Conservation (phyloP, 2,113 vertebrate species). For the Gulo gulo region DNA sequence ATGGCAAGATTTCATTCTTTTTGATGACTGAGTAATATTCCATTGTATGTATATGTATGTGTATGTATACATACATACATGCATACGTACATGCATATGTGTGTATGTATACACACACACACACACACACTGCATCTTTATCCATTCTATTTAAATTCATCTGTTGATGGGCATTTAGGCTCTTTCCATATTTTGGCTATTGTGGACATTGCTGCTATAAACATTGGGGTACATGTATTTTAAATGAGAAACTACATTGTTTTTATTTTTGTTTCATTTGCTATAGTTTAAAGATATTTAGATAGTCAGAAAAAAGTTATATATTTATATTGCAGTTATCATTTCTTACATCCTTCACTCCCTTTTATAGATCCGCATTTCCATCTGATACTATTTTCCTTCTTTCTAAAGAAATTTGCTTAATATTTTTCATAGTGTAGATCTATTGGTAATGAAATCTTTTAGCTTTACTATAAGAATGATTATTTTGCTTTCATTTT, state of each 20-base stretch:
- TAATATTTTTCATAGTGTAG: background rate
- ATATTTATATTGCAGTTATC: background rate
- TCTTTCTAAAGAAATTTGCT: background rate
- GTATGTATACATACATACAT: no score
- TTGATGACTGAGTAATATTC: background rate
- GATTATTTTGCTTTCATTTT: background rate
- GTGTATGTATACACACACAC: no score
- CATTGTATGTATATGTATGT: background rate
- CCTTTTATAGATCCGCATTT: background rate
- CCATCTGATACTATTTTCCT: background rate
- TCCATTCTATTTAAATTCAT: background rate
- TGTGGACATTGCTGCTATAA: background rate
- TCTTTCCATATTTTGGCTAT: background rate
- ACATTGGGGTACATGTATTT: background rate
- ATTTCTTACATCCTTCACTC: background rate
- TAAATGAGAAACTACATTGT: background rate
- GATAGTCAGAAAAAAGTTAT: background rate
- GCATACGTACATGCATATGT: no score
- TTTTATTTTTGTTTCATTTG: background rate
- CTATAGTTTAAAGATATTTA: background rate
- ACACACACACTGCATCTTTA: background rate
- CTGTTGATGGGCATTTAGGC: background rate
- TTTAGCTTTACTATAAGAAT: background rate
- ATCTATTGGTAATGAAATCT: background rate
- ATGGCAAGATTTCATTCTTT: background rate